These are phyloP conservation scores for Atethmia centrago DNA, from an alignment of 2,888 invertebrate genomes.

Conservation along the genomic window DNA sequence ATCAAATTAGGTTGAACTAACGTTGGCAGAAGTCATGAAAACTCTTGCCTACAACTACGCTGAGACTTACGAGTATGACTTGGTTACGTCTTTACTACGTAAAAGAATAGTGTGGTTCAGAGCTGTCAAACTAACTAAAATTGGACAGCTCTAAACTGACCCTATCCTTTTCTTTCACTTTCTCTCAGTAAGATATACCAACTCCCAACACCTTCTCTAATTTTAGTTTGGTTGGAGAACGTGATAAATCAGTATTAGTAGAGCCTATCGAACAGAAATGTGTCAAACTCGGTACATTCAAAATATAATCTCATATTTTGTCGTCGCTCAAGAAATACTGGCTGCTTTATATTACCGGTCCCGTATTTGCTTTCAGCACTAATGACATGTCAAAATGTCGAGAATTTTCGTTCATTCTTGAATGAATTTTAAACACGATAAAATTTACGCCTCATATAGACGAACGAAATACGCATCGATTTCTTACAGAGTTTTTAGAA, in stretches of 20 bases:
- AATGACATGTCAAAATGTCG: slow-evolving; percentile 65
- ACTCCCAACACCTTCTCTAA: too few relatives aligned
- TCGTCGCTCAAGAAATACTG: slow-evolving; percentile 13
- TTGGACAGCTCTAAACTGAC: too few relatives aligned
- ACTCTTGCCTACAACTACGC: too few relatives aligned
- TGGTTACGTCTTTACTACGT: too few relatives aligned
- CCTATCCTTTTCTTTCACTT: too few relatives aligned
- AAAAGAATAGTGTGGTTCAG: too few relatives aligned
- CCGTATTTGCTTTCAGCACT: slow-evolving; percentile 42
- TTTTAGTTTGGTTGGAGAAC: background rate
- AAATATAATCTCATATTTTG: background rate
- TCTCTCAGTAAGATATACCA: too few relatives aligned
- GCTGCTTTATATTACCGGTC: background rate
- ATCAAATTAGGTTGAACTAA: too few relatives aligned
- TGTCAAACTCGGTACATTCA: background rate
- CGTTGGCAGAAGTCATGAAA: too few relatives aligned
- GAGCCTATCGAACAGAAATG: background rate
- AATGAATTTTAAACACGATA: slow-evolving; percentile 60
- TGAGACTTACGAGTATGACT: too few relatives aligned
- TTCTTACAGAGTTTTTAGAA: slow-evolving; percentile 26
- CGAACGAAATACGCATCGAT: slow-evolving; percentile 54
- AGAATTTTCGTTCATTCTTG: slow-evolving; percentile 39
- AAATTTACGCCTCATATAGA: slow-evolving; percentile 54
- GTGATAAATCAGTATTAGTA: background rate
- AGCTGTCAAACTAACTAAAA: too few relatives aligned